Base-by-base conservation (phyloP, 2,113 vertebrate genomes). In the Paedocypris sp. region DNA sequence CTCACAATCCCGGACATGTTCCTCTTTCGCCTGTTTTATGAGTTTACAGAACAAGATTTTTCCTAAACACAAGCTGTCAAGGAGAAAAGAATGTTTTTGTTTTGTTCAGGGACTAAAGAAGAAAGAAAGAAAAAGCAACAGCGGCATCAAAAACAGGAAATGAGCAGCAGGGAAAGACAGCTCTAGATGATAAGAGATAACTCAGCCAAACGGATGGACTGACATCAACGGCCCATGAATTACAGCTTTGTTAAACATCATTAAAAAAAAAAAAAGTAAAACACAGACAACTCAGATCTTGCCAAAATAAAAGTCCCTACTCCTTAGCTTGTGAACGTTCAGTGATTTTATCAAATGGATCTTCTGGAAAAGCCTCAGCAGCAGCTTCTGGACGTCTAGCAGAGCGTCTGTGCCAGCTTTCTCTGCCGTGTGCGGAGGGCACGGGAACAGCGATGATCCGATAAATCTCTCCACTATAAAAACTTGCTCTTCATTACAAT, bases 391-490 rank as follows among this genome's bases (percentile, higher is more conserved):
- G 15, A 36, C 28, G 7, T 46, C 20, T 32, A 23, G n/a, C 4
- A 12, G 16, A 16, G 2, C 1, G n/a, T 35, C 26, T 52, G 47
- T 19, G 2, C 26, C 20, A 53, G 23, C 22, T 10, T 1, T 18
- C 58, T 48, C 7, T 48, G 47, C 42, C 53, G 41, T 54, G 23
- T 47, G 50, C 28, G 49, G 48, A 56, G 29, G 42, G 20, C 38
- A 41, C 22, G 0, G 13, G 41, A 35, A 42, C 23, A 28, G 38
- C 23, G 49, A 51, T 48, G 6, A 54, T 47, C 20, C 56, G 43
- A 54, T 68, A 72, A 68, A 65, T 65, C 22, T 58, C 19, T 49
- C 11, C 6, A 15, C 65, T 38, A 60, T 52, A 67, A 64, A 71
- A 50, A 35, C 20, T 20, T 41, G 35, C 36, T 61, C 66, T 64